Base-by-base conservation (phyloP, 2,797 vertebrate species). In the Semotilus atromaculatus region DNA sequence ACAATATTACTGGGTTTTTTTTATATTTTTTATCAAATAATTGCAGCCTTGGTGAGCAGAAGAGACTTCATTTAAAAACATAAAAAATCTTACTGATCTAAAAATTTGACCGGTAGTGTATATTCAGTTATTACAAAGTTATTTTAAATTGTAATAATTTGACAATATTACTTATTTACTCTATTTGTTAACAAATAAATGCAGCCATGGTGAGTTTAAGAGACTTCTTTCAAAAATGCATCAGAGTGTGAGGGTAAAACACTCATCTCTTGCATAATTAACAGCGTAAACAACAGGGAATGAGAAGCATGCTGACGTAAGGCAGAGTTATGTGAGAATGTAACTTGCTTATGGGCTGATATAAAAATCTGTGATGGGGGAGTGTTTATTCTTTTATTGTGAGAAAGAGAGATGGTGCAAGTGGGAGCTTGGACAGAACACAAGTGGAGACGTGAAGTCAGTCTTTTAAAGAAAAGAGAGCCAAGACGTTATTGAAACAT, bases 311-410 rank as follows among this genome's bases (percentile, higher is more conserved):
- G 53, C 43, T 80, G 76, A 85, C 23, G 55, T 31, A 64, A 38
- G 16, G 40, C 55, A 53, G 36, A 82, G 48, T 77, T 77, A 48
- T 71, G 66, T 38, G 83, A 71, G 75, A 79, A 72, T 16, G 26
- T 19, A n/a, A 77, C 64, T 26, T 80, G n/a, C 23, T 62, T 16
- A 53, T 38, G 29, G 18, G 38, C 29, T 5, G 31, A 62, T 9
- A 64, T 38, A 53, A 51, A 71, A 80, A 73, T 79, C 66, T 60
- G 31, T 48, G 29, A 64, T 64, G 40, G 67, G 18, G 76, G 53
- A 72, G 64, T 36, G 21, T 68, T 66, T 55, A 51, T 31, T 81
- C 2, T 45, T 18, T 19, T 34, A 29, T 18, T 55, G 21, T 53
- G 48, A 81, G 70, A 62, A 34, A 64, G 40, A 74, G 18, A 53